Evolutionary conservation across 2,797 vertebrate species (phyloP).

Genomic region (Pseudocheirus occidentalis): DNA sequence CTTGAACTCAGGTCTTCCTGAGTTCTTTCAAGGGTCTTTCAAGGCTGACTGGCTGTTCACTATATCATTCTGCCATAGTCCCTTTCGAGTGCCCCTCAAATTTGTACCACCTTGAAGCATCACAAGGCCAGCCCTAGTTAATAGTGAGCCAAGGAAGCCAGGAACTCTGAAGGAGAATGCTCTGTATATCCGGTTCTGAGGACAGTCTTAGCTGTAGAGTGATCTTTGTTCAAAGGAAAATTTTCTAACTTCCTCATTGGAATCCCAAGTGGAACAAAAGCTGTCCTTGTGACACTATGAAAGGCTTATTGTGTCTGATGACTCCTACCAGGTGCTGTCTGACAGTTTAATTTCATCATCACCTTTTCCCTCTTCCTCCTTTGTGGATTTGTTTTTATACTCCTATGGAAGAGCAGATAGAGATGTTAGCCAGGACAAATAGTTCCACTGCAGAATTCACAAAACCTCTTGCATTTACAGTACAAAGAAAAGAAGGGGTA

Average conservation of each 20-base stretch:
- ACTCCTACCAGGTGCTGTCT: constrained; percentile 11
- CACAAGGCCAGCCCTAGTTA: constrained; percentile 11
- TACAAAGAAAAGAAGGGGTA: neutral
- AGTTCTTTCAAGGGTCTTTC: neutral
- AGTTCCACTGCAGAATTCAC: constrained; percentile 32
- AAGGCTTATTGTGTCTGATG: constrained; percentile 56
- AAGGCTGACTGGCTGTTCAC: neutral
- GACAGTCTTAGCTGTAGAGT: neutral
- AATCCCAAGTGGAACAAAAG: constrained; percentile 47
- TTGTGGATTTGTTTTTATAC: neutral
- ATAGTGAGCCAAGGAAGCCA: neutral
- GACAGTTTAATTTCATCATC: constrained; percentile 29
- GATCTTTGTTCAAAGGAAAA: constrained; percentile 43
- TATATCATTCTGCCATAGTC: neutral
- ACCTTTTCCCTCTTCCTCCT: constrained; percentile 40
- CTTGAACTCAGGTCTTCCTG: neutral
- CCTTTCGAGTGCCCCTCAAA: neutral
- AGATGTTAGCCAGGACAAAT: constrained; percentile 35
- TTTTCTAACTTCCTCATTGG: constrained; percentile 62
- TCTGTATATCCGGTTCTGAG: neutral
- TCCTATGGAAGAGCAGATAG: constrained; percentile 1
- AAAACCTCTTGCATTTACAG: constrained; percentile 14
- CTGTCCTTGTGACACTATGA: constrained; percentile 55
- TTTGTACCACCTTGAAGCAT: neutral
- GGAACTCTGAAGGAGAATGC: constrained; percentile 4